These are phyloP conservation scores for Salpingus planirostris DNA, from an alignment of 2,888 invertebrate genomes.

Conservation along the genomic window DNA sequence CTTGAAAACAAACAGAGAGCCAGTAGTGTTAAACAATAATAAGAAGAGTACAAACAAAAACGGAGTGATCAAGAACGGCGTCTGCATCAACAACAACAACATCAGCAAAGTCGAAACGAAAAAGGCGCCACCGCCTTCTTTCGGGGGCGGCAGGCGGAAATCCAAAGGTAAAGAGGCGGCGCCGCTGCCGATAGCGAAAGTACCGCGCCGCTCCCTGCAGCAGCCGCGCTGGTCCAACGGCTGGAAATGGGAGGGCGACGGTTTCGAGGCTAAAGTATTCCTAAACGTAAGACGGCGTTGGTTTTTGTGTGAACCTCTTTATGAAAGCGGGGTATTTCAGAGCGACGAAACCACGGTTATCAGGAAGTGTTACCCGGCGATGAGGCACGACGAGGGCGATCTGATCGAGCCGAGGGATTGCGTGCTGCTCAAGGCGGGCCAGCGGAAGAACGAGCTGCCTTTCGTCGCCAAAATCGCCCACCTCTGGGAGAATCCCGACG, in stretches of 20 bases:
- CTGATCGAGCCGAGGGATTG: slow-evolving; percentile 81
- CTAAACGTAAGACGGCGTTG: slow-evolving; percentile 84
- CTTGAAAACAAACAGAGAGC: slow-evolving; percentile 31
- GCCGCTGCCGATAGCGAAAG: slow-evolving; percentile 21
- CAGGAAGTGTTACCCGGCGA: slow-evolving; percentile 81
- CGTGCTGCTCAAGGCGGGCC: slow-evolving; percentile 81
- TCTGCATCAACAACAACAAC: not conserved
- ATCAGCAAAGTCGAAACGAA: slow-evolving; percentile 6
- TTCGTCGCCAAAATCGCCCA: slow-evolving; percentile 92
- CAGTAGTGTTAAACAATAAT: slow-evolving; percentile 2
- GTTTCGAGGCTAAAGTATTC: slow-evolving; percentile 75
- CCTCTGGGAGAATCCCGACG: slow-evolving; percentile 90
- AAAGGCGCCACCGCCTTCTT: slow-evolving; percentile 5
- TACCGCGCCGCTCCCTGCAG: slow-evolving; percentile 30
- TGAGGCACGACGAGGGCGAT: slow-evolving; percentile 84
- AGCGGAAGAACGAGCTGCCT: slow-evolving; percentile 75
- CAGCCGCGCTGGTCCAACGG: slow-evolving; percentile 80
- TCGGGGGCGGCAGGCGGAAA: slow-evolving; percentile 24
- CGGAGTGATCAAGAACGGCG: slow-evolving; percentile 13
- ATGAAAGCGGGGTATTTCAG: too few relatives aligned
- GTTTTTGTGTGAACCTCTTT: too few relatives aligned
- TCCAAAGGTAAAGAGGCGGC: slow-evolving; percentile 26
- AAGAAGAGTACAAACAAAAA: slow-evolving; percentile 20
- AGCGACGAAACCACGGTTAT: slow-evolving; percentile 65
- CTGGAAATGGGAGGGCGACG: slow-evolving; percentile 84